Evolutionary conservation across 2,797 vertebrate genomes (phyloP).

Genomic region (Neomorphus geoffroyi): DNA sequence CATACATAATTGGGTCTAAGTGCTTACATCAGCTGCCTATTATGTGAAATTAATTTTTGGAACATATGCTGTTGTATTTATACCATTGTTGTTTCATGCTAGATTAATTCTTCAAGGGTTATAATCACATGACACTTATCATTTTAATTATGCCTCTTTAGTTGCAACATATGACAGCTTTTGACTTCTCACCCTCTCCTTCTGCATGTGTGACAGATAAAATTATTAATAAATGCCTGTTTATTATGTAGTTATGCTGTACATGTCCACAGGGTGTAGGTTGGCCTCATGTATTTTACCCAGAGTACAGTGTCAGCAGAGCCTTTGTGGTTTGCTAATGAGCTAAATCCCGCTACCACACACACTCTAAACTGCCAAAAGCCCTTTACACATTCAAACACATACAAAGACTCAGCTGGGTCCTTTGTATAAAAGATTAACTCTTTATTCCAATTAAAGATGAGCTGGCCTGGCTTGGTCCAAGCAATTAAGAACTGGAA

Average conservation of each 20-base stretch:
- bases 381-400: slow-evolving; percentile 71
- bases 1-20: slow-evolving; percentile 61
- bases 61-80: slow-evolving; percentile 73
- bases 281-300: slow-evolving; percentile 73
- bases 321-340: slow-evolving; percentile 77
- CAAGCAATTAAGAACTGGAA: slow-evolving; percentile 47
- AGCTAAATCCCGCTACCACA: slow-evolving; percentile 74
- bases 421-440: slow-evolving; percentile 74
- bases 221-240: slow-evolving; percentile 83
- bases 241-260: slow-evolving; percentile 79
- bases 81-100: slow-evolving; percentile 69
- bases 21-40: slow-evolving; percentile 66
- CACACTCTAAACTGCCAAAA: slow-evolving; percentile 67
- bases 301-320: slow-evolving; percentile 69
- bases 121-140: slow-evolving; percentile 78
- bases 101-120: slow-evolving; percentile 79
- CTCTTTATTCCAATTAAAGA: slow-evolving; percentile 75
- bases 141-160: slow-evolving; percentile 80
- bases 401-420: slow-evolving; percentile 75
- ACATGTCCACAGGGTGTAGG: slow-evolving; percentile 74
- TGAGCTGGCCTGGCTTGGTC: slow-evolving; percentile 52
- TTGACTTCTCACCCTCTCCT: slow-evolving; percentile 77
- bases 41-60: slow-evolving; percentile 74
- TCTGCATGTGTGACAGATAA: slow-evolving; percentile 77
- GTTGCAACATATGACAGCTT: slow-evolving; percentile 76